Base-by-base conservation (phyloP, 2,797 vertebrate genomes). In the Sciurus vulgaris region DNA sequence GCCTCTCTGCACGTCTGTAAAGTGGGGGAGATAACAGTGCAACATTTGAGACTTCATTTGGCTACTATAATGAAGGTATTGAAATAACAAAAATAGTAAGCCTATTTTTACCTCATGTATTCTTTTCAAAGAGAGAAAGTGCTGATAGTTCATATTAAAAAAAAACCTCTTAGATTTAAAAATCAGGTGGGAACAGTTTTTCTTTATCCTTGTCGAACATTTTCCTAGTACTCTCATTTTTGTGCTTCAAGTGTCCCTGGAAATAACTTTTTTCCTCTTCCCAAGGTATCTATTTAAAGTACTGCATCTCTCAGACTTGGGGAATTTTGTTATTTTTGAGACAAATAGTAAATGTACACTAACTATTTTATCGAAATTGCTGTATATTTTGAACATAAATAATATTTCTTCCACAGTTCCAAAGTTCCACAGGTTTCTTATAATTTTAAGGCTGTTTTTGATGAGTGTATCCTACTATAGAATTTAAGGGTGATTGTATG, bases 191-290 rank as follows among this genome's bases (percentile, higher is more conserved):
- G 59, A 93, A 76, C 5, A 84, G 20, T 47, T 54, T 0, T 74
- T 74, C 54, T 89, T 91, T 30, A 65, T 67, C 47, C 28, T 63
- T 47, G 49, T 49, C 44, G 4, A 65, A 11, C 26, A 49, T 76
- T 93, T 96, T 91, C 56, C 76, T 28, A 5, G 81, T 56, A 44
- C 18, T 92, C 92, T 72, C 38, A 76, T 65, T 41, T 95, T 94
- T 86, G n/a, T 90, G 38, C 85, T 86, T 87, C 24, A 51, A 28
- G 6, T 18, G 15, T 84, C 12, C 76, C 30, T 72, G 13, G 0
- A 6, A 20, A 87, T 81, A 88, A 79, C 2, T 33, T 67, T 41
- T 73, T 84, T 41, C 18, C 85, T 89, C 0, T 86, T 82, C 33
- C 54, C 41, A 47, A 77, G 26, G 6, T 56, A 30, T 56, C 30